phyloP scores from a whole-genome alignment of 2,888 invertebrate genomes.

The Sturmia bella region DNA sequence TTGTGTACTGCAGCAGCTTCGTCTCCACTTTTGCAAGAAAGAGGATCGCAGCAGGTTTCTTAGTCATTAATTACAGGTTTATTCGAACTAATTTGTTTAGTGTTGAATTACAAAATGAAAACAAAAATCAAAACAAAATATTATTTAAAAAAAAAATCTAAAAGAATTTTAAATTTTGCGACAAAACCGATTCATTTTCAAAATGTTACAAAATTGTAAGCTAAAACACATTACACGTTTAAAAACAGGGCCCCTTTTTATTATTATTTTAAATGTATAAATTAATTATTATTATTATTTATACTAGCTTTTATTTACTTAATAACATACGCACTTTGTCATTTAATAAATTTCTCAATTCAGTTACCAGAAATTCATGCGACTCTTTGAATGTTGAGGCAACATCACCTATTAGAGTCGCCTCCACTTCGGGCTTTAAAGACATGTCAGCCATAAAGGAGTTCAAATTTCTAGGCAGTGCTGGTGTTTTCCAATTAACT shows the following conservation, averaged over 20 bases:
- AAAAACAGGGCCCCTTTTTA: slow-evolving; percentile 38
- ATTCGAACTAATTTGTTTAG: too few species aligned
- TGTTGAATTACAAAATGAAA: too few species aligned
- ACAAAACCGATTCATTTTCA: neutral
- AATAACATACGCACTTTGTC: slow-evolving; percentile 81
- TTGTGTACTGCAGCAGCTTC: too few species aligned
- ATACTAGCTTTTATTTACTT: slow-evolving; percentile 74
- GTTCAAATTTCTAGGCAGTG: slow-evolving; percentile 77
- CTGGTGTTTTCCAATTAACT: slow-evolving; percentile 79
- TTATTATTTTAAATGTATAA: slow-evolving; percentile 22
- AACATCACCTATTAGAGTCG: slow-evolving; percentile 79
- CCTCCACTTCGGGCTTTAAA: slow-evolving; percentile 80
- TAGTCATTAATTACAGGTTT: too few species aligned
- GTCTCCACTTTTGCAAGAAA: too few species aligned
- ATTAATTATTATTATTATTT: slow-evolving; percentile 31
- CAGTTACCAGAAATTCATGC: slow-evolving; percentile 79
- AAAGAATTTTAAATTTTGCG: too few species aligned
- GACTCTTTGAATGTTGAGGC: slow-evolving; percentile 80
- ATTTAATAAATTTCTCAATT: slow-evolving; percentile 80
- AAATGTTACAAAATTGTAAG: neutral
- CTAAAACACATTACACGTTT: slow-evolving; percentile 8
- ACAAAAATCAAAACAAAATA: neutral
- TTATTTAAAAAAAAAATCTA: neutral
- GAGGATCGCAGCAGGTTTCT: too few species aligned
- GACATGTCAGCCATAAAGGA: slow-evolving; percentile 82